Evolutionary conservation across 2,888 invertebrate genomes (phyloP).

Genomic region (Dasysyrphus tricinctus): DNA sequence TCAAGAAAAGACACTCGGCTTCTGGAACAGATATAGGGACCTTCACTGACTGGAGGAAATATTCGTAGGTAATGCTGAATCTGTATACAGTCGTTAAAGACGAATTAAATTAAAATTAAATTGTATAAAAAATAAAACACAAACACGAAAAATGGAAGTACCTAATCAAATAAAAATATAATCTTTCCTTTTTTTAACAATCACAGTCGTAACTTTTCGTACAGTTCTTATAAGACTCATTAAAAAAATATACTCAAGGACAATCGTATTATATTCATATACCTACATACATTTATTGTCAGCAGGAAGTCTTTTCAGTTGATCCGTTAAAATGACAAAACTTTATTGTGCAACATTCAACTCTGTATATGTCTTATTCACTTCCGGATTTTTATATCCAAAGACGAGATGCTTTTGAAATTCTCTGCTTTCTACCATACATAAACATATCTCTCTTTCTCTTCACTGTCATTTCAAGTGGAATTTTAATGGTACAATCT

Average conservation of each 20-base stretch:
- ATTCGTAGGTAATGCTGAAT: no score
- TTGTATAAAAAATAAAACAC: no score
- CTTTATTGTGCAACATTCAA: conserved; percentile 5
- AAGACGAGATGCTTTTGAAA: conserved; percentile 45
- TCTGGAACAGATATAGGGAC: no score
- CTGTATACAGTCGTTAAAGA: no score
- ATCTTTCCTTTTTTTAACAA: neutral
- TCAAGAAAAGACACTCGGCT: no score
- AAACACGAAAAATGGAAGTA: no score
- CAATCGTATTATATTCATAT: neutral
- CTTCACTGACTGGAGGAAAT: no score
- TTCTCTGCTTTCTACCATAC: neutral
- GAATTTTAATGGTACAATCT: conserved; percentile 27
- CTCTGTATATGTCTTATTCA: conserved; percentile 4
- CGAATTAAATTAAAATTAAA: no score
- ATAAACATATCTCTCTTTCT: neutral
- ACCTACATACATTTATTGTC: neutral
- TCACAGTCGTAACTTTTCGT: conserved; percentile 3
- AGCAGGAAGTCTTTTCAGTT: neutral
- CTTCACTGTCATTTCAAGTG: conserved; percentile 35
- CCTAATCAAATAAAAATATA: neutral
- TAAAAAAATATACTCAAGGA: conserved; percentile 2
- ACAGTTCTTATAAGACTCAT: neutral
- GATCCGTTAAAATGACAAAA: conserved; percentile 7
- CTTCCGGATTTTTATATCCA: conserved; percentile 16